Conservation (phyloP, 2,888 invertebrate genomes). For the Tenthredo distinguenda region DNA sequence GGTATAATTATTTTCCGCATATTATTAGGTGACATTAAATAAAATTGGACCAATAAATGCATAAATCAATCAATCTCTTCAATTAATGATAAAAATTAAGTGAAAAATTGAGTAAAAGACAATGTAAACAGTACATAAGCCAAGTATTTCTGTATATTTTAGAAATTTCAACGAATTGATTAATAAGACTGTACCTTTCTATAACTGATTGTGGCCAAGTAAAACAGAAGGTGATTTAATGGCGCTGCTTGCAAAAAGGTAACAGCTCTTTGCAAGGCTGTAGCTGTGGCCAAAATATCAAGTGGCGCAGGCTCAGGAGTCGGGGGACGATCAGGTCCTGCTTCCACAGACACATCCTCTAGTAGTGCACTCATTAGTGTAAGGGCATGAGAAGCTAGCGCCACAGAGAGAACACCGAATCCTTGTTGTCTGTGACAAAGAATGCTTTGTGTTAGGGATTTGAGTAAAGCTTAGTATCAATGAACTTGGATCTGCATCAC, state of each 20-base stretch:
- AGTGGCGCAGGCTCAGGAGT: conserved; percentile 82
- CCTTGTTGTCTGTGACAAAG: conserved; percentile 86
- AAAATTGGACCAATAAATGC: conserved; percentile 22
- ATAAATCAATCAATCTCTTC: conserved; percentile 21
- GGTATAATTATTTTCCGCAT: conserved; percentile 2
- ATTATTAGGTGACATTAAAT: conserved; percentile 41
- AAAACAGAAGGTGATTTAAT: conserved; percentile 91
- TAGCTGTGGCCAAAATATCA: conserved; percentile 83
- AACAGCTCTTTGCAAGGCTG: conserved; percentile 86
- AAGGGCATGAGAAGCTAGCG: conserved; percentile 92
- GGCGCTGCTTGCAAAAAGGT: conserved; percentile 86
- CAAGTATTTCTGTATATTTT: background rate
- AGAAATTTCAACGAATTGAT: background rate
- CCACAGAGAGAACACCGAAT: conserved; percentile 93
- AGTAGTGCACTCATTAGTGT: conserved; percentile 87
- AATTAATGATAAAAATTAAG: background rate
- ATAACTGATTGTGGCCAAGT: conserved; percentile 93
- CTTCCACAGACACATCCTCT: conserved; percentile 89
- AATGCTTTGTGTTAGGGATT: conserved; percentile 75
- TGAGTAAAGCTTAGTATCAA: background rate
- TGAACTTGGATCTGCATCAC: background rate
- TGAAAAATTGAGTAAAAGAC: background rate
- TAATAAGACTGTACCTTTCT: conserved; percentile 82
- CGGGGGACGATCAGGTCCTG: conserved; percentile 70
- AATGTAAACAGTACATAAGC: conserved; percentile 1